Evolutionary conservation across 2,113 vertebrate species (phyloP).

Genomic region (Corydoras sp.): DNA sequence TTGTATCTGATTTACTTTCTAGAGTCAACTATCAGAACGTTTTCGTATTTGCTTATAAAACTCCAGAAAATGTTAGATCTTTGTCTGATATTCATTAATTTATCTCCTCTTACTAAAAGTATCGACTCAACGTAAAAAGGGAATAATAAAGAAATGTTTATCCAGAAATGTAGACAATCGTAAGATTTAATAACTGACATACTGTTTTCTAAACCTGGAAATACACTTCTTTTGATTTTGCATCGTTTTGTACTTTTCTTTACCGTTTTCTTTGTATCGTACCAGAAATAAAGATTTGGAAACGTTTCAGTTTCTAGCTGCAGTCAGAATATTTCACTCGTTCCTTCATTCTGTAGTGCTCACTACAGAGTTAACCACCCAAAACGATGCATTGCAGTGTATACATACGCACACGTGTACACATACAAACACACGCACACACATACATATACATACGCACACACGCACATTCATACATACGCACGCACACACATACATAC

Average conservation of each 20-base stretch:
- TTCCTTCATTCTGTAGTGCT: too few relatives aligned
- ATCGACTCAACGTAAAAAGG: slow-evolving; percentile 27
- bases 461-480: too few relatives aligned
- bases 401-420: too few relatives aligned
- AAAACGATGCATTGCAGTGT: too few relatives aligned
- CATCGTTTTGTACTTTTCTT: slow-evolving; percentile 98
- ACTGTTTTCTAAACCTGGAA: slow-evolving; percentile 98
- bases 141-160: slow-evolving; percentile 64
- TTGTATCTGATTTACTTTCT: slow-evolving; percentile 53
- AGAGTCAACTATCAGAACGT: slow-evolving; percentile 36
- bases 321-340: too few relatives aligned
- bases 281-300: slow-evolving; percentile 99
- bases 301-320: slow-evolving; percentile 47
- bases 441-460: too few relatives aligned
- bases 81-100: neutral
- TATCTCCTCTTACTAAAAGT: too few relatives aligned
- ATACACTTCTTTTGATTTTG: slow-evolving; percentile 68
- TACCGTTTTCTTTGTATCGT: slow-evolving; percentile 98
- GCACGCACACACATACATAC: too few relatives aligned
- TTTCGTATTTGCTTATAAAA: slow-evolving; percentile 10
- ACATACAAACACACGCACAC: too few relatives aligned
- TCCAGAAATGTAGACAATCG: slow-evolving; percentile 93
- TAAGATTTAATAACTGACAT: slow-evolving; percentile 85
- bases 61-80: slow-evolving; percentile 8
- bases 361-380: too few relatives aligned